Evolutionary conservation across 1,140 invertebrate genomes (phyloP).

Genomic region (Rhopalosiphum padi): DNA sequence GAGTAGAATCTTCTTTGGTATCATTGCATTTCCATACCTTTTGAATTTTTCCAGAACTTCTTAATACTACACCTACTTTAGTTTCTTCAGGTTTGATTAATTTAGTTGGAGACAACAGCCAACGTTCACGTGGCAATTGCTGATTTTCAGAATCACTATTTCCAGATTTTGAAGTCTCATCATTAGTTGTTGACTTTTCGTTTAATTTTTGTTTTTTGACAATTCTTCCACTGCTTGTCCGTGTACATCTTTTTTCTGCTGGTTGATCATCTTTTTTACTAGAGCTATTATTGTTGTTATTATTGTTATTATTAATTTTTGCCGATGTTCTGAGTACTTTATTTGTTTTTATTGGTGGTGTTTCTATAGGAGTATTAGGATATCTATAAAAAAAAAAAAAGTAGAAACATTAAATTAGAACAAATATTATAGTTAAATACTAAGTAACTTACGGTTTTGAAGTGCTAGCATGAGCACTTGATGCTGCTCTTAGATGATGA

Average conservation of each 20-base stretch:
- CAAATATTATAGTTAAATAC: background rate
- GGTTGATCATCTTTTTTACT: slow-evolving; percentile 31
- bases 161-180: background rate
- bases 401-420: background rate
- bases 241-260: slow-evolving; percentile 33
- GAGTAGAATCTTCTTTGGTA: background rate
- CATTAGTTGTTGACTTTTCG: background rate
- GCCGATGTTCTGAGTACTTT: slow-evolving; percentile 55
- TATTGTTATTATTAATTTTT: slow-evolving; percentile 53
- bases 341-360: slow-evolving; percentile 43
- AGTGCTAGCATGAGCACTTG: slow-evolving; percentile 15
- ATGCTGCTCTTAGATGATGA: slow-evolving; percentile 28
- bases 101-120: slow-evolving; percentile 36
- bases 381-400: background rate
- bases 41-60: slow-evolving; percentile 50
- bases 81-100: slow-evolving; percentile 35
- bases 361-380: slow-evolving; percentile 3
- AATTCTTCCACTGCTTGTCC: slow-evolving; percentile 25
- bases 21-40: slow-evolving; percentile 37
- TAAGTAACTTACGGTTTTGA: slow-evolving; percentile 29
- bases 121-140: slow-evolving; percentile 39
- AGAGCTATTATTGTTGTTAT: slow-evolving; percentile 8
- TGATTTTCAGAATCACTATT: slow-evolving; percentile 56
- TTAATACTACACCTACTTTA: slow-evolving; percentile 50
- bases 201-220: slow-evolving; percentile 52